Evolutionary conservation across 2,797 vertebrate genomes (phyloP).

Genomic region (Coluber constrictor): DNA sequence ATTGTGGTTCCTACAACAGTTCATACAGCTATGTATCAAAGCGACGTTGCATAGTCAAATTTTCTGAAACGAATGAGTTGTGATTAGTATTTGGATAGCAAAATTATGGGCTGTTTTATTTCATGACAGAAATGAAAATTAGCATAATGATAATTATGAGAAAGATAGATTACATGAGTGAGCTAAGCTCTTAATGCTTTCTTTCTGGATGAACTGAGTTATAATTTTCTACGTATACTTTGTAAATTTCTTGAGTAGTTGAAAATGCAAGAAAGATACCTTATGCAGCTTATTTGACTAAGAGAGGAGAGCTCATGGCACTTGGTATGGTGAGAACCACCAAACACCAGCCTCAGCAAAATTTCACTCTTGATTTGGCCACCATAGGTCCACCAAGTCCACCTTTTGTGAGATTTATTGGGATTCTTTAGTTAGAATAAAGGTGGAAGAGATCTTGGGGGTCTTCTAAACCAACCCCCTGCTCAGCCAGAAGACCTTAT

Average conservation of each 20-base stretch:
- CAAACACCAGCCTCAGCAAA: not conserved
- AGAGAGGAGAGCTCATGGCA: not conserved
- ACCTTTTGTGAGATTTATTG: not conserved
- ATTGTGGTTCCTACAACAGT: not conserved
- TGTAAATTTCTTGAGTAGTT: not conserved
- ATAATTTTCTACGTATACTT: not conserved
- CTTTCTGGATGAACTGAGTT: not conserved
- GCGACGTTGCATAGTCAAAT: not conserved
- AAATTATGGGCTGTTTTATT: not conserved
- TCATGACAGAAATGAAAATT: not conserved
- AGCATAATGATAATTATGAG: not conserved
- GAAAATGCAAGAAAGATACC: not conserved
- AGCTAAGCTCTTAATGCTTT: not conserved
- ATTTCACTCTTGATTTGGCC: not conserved
- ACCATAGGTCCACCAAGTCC: not conserved
- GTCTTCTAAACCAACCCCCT: too few relatives aligned
- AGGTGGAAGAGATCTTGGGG: not conserved
- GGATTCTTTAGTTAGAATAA: not conserved
- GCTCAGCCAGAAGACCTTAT: too few relatives aligned
- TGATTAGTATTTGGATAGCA: not conserved
- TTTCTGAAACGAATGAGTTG: not conserved
- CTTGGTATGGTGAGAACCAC: not conserved
- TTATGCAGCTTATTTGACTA: not conserved
- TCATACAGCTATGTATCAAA: not conserved
- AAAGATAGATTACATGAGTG: not conserved